A percentile compares a stretch with the other conserved stretches of the same genome.
Conservation (phyloP, 2,113 vertebrate species). For the Tetrax tetrax region DNA sequence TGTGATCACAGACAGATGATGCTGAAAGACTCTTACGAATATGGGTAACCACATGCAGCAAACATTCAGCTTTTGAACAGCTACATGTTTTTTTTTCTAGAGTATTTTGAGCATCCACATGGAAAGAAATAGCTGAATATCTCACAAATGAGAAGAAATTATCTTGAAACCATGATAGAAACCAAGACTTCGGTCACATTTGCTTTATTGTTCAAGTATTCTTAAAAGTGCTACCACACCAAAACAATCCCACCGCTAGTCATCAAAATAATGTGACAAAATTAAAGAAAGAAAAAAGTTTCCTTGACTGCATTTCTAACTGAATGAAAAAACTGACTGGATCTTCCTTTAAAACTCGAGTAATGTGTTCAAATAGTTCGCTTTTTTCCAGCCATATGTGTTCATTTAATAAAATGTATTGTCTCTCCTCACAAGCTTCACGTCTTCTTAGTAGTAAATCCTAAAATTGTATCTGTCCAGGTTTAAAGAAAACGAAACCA, state of each 20-base stretch:
- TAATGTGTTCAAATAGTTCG: neutral
- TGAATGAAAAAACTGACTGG: neutral
- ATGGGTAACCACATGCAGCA: neutral
- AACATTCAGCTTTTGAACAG: neutral
- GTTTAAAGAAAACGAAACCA: neutral
- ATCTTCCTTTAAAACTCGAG: neutral
- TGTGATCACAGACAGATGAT: constrained; percentile 3
- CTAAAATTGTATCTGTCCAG: neutral
- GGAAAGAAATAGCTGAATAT: neutral
- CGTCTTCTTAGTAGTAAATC: neutral
- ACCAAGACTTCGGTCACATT: neutral
- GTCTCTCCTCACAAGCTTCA: neutral
- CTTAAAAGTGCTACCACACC: neutral
- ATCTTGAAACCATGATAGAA: neutral
- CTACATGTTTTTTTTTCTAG: neutral
- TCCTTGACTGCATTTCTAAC: neutral
- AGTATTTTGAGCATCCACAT: neutral
- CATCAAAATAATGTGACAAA: neutral
- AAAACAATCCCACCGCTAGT: neutral
- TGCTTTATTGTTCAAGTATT: neutral
- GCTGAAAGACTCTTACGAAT: neutral
- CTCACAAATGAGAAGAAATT: neutral
- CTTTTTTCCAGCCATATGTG: neutral
- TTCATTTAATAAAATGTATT: neutral
- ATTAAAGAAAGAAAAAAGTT: neutral